A percentile compares a stretch with the other conserved stretches of the same genome.
Evolutionary conservation across 2,113 vertebrate genomes (phyloP).

Genomic region (Cheilinus undulatus): DNA sequence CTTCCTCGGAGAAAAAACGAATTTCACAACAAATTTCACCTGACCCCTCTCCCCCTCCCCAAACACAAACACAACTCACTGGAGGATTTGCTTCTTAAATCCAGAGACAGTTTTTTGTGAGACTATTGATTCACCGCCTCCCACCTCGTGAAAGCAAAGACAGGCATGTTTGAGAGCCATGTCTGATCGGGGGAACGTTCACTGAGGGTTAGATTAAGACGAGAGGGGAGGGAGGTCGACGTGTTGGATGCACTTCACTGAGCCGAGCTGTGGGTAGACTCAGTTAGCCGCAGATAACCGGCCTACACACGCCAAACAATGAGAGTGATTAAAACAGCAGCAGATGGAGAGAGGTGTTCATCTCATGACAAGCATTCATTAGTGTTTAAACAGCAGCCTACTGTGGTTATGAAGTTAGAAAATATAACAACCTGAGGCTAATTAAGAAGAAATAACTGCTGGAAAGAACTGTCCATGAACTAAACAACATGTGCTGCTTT

Average conservation of each 20-base stretch:
- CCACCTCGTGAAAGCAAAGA: constrained; percentile 47
- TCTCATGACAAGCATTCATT: constrained; percentile 25
- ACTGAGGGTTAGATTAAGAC: constrained; percentile 49
- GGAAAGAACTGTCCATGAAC: not conserved
- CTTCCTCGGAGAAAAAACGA: constrained; percentile 18
- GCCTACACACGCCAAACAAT: constrained; percentile 53
- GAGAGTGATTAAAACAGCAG: constrained; percentile 51
- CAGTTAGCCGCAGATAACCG: constrained; percentile 52
- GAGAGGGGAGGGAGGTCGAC: constrained; percentile 43
- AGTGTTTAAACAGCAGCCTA: constrained; percentile 20
- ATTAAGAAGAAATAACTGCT: constrained; percentile 5
- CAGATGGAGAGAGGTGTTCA: constrained; percentile 53
- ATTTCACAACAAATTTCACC: constrained; percentile 33
- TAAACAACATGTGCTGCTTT: not conserved
- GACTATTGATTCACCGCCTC: constrained; percentile 55
- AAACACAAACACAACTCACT: constrained; percentile 1
- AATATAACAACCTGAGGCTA: not conserved
- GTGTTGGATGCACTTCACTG: constrained; percentile 49
- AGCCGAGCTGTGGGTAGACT: constrained; percentile 48
- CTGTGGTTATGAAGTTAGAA: constrained; percentile 25
- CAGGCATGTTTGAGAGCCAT: constrained; percentile 58
- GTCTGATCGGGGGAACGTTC: constrained; percentile 56
- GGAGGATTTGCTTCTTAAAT: constrained; percentile 15
- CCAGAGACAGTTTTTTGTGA: constrained; percentile 31
- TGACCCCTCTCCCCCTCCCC: not conserved